Percentiles rank a stretch among this genome's conserved stretches.
Conservation (phyloP, 2,113 vertebrate species). For the Gymnarchus niloticus region DNA sequence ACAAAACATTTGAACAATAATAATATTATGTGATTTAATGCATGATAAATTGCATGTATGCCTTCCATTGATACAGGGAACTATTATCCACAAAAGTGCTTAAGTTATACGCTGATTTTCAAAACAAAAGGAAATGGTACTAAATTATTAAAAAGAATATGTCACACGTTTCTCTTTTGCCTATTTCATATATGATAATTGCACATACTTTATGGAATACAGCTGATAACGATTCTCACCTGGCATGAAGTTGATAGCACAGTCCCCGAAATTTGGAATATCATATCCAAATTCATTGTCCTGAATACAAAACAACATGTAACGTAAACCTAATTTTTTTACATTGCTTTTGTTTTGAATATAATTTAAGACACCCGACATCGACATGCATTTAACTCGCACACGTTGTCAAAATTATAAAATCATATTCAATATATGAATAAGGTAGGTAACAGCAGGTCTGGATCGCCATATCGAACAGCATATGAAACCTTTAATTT, state of each 20-base stretch:
- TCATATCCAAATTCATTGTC: conserved; percentile 50
- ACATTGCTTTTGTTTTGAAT: not conserved
- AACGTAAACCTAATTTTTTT: not conserved
- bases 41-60: not conserved
- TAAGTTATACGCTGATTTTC: not conserved
- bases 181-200: not conserved
- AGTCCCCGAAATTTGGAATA: conserved; percentile 71
- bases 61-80: not conserved
- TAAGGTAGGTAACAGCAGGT: conserved; percentile 27
- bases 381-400: not conserved
- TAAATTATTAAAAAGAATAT: not conserved
- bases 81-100: not conserved
- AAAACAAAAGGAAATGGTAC: not conserved
- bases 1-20: not conserved
- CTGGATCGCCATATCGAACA: conserved; percentile 35
- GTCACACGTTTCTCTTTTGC: not conserved
- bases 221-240: conserved; percentile 59
- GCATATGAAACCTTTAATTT: not conserved
- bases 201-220: not conserved
- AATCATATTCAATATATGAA: conserved; percentile 42
- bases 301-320: conserved; percentile 35
- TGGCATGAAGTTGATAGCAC: conserved; percentile 64
- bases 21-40: not conserved
- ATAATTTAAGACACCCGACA: not conserved
- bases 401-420: conserved; percentile 46